Conservation (phyloP, 1,140 invertebrate genomes). For the Psilanteris sp. region DNA sequence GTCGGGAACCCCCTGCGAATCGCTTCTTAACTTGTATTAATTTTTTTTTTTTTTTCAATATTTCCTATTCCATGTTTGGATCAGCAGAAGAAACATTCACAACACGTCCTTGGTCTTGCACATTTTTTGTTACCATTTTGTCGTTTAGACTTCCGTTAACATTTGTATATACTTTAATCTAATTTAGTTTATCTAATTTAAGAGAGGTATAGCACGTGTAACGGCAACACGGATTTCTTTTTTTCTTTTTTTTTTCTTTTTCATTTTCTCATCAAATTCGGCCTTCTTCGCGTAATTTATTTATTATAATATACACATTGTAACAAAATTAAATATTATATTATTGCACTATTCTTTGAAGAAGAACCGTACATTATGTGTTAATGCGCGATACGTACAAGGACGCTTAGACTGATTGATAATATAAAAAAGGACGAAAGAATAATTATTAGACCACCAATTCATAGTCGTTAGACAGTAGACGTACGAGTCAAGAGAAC, state of each 20-base stretch:
- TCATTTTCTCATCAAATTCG: constrained; percentile 37
- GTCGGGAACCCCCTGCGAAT: constrained; percentile 52
- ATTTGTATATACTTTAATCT: constrained; percentile 53
- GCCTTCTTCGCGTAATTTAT: constrained; percentile 52
- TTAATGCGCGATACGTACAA: constrained; percentile 55
- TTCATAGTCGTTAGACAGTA: constrained; percentile 60
- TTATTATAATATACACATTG: constrained; percentile 59
- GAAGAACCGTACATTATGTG: constrained; percentile 57
- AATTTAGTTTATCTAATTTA: constrained; percentile 66
- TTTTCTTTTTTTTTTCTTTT: constrained; percentile 10
- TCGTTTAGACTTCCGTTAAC: constrained; percentile 41
- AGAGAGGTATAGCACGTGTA: constrained; percentile 68
- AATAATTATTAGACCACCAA: constrained; percentile 61
- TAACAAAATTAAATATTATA: constrained; percentile 67
- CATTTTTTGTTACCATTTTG: constrained; percentile 30
- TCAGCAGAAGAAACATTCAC: constrained; percentile 60
- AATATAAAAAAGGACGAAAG: constrained; percentile 61
- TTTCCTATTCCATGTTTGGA: constrained; percentile 11
- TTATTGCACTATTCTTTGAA: constrained; percentile 66
- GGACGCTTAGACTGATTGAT: constrained; percentile 59
- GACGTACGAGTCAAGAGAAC: constrained; percentile 59
- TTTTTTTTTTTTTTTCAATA: constrained; percentile 22
- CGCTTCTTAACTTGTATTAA: constrained; percentile 40
- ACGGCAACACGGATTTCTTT: constrained; percentile 44
- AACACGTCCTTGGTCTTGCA: constrained; percentile 49